Conservation (phyloP, 2,797 vertebrate species). For the Eidolon dupreanum region DNA sequence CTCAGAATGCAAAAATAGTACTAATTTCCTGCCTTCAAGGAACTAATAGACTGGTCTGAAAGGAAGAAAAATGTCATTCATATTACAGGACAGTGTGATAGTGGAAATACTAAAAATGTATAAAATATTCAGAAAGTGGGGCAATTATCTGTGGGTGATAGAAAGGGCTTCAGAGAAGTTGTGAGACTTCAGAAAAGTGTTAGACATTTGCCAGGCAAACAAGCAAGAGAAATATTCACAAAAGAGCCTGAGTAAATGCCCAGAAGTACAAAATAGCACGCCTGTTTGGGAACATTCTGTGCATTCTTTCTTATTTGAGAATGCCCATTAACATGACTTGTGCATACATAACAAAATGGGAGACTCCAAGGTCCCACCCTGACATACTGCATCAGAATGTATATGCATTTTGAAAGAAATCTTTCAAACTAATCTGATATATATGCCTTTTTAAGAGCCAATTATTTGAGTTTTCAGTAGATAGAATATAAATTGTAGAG, state of each 20-base stretch:
- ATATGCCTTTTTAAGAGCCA: not conserved
- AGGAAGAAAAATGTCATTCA: not conserved
- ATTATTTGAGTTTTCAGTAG: not conserved
- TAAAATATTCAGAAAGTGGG: not conserved
- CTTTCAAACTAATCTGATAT: not conserved
- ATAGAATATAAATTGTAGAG: not conserved
- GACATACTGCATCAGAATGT: not conserved
- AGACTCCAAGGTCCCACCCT: fast-evolving
- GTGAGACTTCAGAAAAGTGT: not conserved
- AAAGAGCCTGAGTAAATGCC: not conserved
- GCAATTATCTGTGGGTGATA: not conserved
- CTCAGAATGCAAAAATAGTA: not conserved
- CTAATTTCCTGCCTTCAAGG: not conserved
- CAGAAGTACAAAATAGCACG: not conserved
- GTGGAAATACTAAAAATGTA: not conserved
- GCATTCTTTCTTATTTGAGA: not conserved
- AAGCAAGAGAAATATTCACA: not conserved
- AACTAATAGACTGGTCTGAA: not conserved
- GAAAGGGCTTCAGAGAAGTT: not conserved
- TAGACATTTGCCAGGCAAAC: not conserved
- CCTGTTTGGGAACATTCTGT: not conserved
- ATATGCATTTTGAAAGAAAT: not conserved
- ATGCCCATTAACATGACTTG: not conserved
- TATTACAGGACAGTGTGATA: not conserved
- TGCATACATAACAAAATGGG: not conserved